Base-by-base conservation (phyloP, 2,113 vertebrate species). In the Phocoena sinus region DNA sequence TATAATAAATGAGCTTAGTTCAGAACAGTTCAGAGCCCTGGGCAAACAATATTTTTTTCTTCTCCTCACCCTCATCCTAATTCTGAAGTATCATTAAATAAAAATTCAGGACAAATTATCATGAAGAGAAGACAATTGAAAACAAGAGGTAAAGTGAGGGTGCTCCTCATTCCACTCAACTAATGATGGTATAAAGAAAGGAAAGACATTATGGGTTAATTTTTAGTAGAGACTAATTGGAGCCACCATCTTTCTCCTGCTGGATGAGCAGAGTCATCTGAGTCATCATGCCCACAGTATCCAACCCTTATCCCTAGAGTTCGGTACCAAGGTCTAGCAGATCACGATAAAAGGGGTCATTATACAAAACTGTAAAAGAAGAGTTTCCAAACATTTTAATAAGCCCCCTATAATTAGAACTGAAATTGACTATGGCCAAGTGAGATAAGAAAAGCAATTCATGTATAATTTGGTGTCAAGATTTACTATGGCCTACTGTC, bases 41-140 rank as follows among this genome's bases (percentile, higher is more conserved):
- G 28, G 20, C 36, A 94, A 47, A 47, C 33, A 84, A 44, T 25
- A 13, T 25, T 65, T 26, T 58, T 80, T 70, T 33, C 63, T 73
- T 63, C 67, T 47, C 31, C 18, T 79, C 62, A 17, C 12, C 25
- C 47, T 2, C 10, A 89, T 41, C 9, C 36, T 81, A 84, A 81
- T 96, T 96, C 26, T 85, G 11, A 94, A 81, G 18, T 95, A 38
- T 28, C 4, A 33, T 85, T 88, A 94, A 86, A 36, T 93, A 56
- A 83, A 81, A 92, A 33, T 62, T 88, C 10, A 84, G 71, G 38
- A 65, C 0, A 83, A 44, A 81, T 28, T 76, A 77, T 5, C 4
- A 73, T 26, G 12, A 73, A 80, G 17, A 71, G 13, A 88, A 83
- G 26, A 60, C 47, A 1, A n/a, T 28, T 88, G 36, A 68, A 94